Evolutionary conservation across 2,888 invertebrate species (phyloP).

Genomic region (Melanophora roralis): DNA sequence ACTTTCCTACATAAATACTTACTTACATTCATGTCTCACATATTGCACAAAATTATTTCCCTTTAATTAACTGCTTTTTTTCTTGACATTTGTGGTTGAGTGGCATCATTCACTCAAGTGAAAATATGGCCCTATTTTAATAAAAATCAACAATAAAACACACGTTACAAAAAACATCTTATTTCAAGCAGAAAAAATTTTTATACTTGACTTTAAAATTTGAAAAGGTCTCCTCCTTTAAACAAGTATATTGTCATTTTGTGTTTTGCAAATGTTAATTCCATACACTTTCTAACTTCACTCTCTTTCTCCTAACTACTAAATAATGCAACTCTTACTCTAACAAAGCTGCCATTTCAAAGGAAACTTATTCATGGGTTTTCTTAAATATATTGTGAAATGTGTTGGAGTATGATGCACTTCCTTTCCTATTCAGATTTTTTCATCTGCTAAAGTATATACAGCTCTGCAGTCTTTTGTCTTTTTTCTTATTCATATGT

Average conservation of each 20-base stretch:
- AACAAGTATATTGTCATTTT: conserved; percentile 53
- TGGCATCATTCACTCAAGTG: neutral
- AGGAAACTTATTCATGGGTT: neutral
- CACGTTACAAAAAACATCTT: conserved; percentile 25
- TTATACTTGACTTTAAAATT: conserved; percentile 57
- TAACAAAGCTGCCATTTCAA: neutral
- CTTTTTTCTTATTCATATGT: conserved; percentile 10
- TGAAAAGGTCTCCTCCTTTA: conserved; percentile 49
- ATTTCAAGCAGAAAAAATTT: conserved; percentile 37
- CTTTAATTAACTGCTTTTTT: conserved; percentile 50
- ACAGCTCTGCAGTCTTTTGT: neutral
- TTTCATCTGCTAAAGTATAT: neutral
- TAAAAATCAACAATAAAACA: neutral
- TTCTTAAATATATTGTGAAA: no score
- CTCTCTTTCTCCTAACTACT: neutral
- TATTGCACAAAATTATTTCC: conserved; percentile 37
- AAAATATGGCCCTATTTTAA: neutral
- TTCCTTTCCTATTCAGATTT: neutral
- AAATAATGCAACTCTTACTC: neutral
- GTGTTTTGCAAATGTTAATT: conserved; percentile 11
- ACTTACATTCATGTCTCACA: neutral
- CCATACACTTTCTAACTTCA: neutral
- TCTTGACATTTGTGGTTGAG: conserved; percentile 5
- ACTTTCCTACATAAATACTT: no score
- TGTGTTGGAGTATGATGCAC: no score